These are phyloP conservation scores for Cryptocephalus moraei DNA, from an alignment of 2,888 invertebrate genomes.

Conservation along the genomic window DNA sequence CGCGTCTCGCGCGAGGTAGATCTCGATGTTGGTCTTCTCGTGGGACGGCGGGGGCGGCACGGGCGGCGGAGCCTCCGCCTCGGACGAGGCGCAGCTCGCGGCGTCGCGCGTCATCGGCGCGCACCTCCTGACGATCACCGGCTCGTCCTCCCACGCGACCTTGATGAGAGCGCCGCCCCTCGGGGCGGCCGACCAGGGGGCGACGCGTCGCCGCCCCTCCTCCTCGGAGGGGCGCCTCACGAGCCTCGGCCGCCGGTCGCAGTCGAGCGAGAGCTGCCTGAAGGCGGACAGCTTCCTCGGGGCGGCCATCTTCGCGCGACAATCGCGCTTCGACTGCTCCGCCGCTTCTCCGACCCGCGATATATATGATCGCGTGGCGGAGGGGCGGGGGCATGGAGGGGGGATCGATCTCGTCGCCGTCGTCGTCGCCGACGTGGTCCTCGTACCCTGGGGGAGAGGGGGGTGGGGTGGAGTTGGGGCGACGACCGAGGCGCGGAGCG, in stretches of 20 bases:
- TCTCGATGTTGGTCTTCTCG: conserved; percentile 22
- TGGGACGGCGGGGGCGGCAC: conserved; percentile 42
- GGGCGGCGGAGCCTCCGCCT: conserved; percentile 19
- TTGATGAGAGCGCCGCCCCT: conserved; percentile 14
- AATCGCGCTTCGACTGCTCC: background rate
- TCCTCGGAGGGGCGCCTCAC: conserved; percentile 33
- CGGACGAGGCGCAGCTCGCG: conserved; percentile 42
- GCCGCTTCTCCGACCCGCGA: too few relatives aligned
- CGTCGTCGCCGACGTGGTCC: too few relatives aligned
- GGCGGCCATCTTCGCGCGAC: conserved; percentile 12
- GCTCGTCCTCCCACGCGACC: conserved; percentile 25
- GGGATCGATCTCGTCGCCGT: too few relatives aligned
- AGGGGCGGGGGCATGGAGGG: too few relatives aligned
- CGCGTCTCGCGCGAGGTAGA: conserved; percentile 1
- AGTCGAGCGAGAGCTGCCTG: conserved; percentile 32
- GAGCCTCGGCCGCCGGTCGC: conserved; percentile 23
- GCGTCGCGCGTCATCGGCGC: conserved; percentile 26
- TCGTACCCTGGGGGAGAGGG: too few relatives aligned
- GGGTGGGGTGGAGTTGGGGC: too few relatives aligned
- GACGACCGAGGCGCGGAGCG: too few relatives aligned
- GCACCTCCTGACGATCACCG: conserved; percentile 31
- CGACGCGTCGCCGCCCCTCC: background rate
- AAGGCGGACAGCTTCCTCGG: conserved; percentile 28
- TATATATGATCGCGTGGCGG: too few relatives aligned
- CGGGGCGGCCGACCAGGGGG: conserved; percentile 6